These are phyloP conservation scores for Pseudomyrmex flavicornis DNA, from an alignment of 1,140 invertebrate genomes.

Conservation along the genomic window DNA sequence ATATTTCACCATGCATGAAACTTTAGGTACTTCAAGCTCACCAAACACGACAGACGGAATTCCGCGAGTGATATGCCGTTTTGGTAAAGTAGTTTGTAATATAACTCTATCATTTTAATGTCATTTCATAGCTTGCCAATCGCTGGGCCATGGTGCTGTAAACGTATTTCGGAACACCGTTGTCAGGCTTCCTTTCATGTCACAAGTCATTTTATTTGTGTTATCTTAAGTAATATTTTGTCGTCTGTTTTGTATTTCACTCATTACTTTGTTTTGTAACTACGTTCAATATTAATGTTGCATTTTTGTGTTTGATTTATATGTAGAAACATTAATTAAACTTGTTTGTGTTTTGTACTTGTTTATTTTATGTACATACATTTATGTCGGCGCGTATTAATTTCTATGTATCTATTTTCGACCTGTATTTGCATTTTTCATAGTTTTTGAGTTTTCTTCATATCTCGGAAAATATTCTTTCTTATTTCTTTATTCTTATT, in stretches of 20 bases:
- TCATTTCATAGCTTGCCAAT: constrained; percentile 75
- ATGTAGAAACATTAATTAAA: constrained; percentile 12
- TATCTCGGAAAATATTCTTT: constrained; percentile 18
- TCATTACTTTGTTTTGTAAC: no score
- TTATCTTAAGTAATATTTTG: constrained; percentile 1
- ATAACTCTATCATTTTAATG: constrained; percentile 66
- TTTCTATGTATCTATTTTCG: not conserved
- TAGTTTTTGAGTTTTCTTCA: not conserved
- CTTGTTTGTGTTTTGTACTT: constrained; percentile 48
- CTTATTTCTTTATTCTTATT: constrained; percentile 20
- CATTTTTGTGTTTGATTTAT: constrained; percentile 36
- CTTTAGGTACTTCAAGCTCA: constrained; percentile 80
- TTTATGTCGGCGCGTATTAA: not conserved
- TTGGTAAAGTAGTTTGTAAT: constrained; percentile 83
- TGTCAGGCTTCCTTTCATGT: constrained; percentile 20
- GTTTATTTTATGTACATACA: constrained; percentile 34
- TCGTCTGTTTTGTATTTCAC: not conserved
- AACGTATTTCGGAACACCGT: constrained; percentile 46
- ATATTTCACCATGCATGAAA: constrained; percentile 75
- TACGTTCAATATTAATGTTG: constrained; percentile 6
- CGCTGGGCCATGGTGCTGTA: constrained; percentile 66
- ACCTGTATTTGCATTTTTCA: constrained; percentile 2
- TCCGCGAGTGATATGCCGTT: constrained; percentile 81
- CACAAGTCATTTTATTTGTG: constrained; percentile 27
- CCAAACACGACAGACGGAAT: constrained; percentile 75